Evolutionary conservation across 2,797 vertebrate genomes (phyloP), one percentile per base, ranked within the genome.

Genomic region (Tauraco hartlaubi): DNA sequence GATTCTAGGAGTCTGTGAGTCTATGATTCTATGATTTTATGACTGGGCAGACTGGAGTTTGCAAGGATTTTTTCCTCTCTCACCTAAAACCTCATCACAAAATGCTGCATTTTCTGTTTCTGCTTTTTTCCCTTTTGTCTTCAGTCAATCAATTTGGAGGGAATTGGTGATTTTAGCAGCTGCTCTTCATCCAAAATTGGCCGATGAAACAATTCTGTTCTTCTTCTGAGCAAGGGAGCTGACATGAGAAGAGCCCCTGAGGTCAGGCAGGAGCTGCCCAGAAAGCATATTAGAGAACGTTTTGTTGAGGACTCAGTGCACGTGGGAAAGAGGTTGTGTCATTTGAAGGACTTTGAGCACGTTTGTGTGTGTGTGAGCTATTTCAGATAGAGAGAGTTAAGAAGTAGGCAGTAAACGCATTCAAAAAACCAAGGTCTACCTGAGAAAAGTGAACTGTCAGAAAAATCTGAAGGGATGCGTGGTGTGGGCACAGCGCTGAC

Each of bases 271-370:
- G 17, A 73, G 7, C 14, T 64, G 29, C 16, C 54, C 31, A 3
- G 1, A 26, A 20, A 73, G 6, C 39, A 48, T 0, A 0, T n/a
- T 55, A 43, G 5, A 67, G 54, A 87, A 64, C 7, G 19, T 61
- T 79, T 37, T 55, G 12, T 9, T 51, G 61, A 74, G 31, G 31
- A 28, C 21, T 52, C 4, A 0, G 18, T 9, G 12, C 4, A 3
- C 15, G 23, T 46, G 31, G 67, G 66, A 80, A 79, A 73, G 43
- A 11, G 5, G 3, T 18, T 73, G 49, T 75, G 33, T 8, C 26
- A 5, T 73, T 44, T 58, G 26, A 79, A 92, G 29, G 39, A 44
- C 26, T 81, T 74, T 48, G 44, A 63, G 22, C 61, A n/a, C 1
- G 3, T 4, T 3, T 33, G 15, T 66, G 33, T 4, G 9, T 26